phyloP scores from a whole-genome alignment of 1,140 invertebrate species.

The Drosophila prosaltans region DNA sequence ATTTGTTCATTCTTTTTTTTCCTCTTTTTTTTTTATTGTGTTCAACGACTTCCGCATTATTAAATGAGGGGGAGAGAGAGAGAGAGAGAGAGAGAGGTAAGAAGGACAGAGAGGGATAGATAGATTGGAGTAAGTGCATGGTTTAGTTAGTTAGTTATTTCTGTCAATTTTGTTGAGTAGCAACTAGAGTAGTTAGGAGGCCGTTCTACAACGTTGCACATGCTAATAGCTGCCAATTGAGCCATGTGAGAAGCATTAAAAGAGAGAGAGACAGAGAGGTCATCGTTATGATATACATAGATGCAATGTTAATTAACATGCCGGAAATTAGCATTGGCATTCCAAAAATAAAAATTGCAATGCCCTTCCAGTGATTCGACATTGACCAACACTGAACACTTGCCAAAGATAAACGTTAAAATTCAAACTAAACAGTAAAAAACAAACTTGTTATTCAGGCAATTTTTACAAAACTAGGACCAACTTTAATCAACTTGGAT shows the following conservation, averaged over 20 bases:
- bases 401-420: no score
- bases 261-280: no score
- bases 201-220: slow-evolving; percentile 61
- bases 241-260: slow-evolving; percentile 29
- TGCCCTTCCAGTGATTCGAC: no score
- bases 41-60: slow-evolving; percentile 51
- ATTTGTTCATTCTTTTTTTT: slow-evolving; percentile 22
- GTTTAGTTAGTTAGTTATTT: slow-evolving; percentile 37
- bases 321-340: no score
- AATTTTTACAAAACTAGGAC: no score
- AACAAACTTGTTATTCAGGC: no score
- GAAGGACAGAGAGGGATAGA: not conserved
- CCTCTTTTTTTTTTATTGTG: slow-evolving; percentile 29
- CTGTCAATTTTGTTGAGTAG: slow-evolving; percentile 14
- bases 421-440: no score
- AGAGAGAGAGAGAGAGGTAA: not conserved
- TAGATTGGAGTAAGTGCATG: slow-evolving; percentile 40
- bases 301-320: no score
- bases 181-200: slow-evolving; percentile 26
- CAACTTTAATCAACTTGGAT: no score
- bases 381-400: no score
- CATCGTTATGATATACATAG: no score
- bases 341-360: no score
- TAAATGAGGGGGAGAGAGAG: not conserved
- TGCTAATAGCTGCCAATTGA: slow-evolving; percentile 45